A percentile compares a stretch with the other conserved stretches of the same genome.
phyloP scores from a whole-genome alignment of 1,140 invertebrate species.

The Leptopilina clavipes region DNA sequence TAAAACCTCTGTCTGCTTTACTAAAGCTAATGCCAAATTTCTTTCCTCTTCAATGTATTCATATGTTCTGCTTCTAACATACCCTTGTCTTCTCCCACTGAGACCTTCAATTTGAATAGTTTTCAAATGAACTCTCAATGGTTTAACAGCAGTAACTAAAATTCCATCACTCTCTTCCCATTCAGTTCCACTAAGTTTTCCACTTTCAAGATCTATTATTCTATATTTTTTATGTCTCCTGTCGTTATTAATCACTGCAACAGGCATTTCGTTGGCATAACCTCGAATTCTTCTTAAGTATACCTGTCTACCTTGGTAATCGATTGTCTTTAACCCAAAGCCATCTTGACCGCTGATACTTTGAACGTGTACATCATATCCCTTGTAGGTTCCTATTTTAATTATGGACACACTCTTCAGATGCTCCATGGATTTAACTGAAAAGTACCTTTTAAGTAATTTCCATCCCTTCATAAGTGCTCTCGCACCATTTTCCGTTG shows the following conservation, averaged over 20 bases:
- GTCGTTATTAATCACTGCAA: neutral
- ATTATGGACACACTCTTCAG: neutral
- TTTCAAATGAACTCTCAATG: neutral
- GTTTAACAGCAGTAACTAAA: neutral
- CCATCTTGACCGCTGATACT: neutral
- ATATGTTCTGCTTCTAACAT: too few relatives aligned
- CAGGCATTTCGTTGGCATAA: neutral
- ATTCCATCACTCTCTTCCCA: neutral
- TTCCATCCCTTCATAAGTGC: neutral
- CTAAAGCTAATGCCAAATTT: neutral
- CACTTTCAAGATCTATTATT: neutral
- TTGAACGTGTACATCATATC: neutral
- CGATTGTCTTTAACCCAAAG: neutral
- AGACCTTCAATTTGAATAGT: neutral
- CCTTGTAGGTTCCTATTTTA: neutral
- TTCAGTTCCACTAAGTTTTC: neutral
- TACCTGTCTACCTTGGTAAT: neutral
- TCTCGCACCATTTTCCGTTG: neutral
- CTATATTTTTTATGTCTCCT: neutral
- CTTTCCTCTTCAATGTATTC: neutral
- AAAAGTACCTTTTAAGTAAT: neutral
- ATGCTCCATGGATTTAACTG: neutral
- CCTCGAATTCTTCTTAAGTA: neutral
- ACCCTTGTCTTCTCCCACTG: too few relatives aligned
- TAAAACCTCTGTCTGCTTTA: too few relatives aligned